A percentile compares a stretch with the other conserved stretches of the same genome.
These are phyloP conservation scores for Mionectes olivaceus DNA, from an alignment of 2,797 vertebrate species.

Conservation along the genomic window DNA sequence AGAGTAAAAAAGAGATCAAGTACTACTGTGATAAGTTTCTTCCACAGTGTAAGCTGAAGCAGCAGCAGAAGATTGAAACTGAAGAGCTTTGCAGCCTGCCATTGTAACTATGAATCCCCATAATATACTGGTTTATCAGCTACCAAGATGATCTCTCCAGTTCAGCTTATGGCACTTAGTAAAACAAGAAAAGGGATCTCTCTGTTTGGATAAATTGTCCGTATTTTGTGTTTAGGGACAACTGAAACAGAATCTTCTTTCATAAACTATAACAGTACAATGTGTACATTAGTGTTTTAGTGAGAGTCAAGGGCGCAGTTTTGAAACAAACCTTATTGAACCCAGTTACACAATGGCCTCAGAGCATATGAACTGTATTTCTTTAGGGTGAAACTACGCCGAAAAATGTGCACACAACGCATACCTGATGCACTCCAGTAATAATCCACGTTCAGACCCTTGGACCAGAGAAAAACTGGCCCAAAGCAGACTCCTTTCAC, in stretches of 20 bases:
- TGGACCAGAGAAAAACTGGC: neutral
- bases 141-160: neutral
- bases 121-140: neutral
- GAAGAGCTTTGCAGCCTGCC: neutral
- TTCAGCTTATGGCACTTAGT: neutral
- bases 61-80: neutral
- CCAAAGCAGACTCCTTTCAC: neutral
- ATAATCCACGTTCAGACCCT: neutral
- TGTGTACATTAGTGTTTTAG: neutral
- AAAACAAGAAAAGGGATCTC: neutral
- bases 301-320: conserved; percentile 6
- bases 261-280: neutral
- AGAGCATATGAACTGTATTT: neutral
- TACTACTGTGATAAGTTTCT: neutral
- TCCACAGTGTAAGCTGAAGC: neutral
- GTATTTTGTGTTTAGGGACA: neutral
- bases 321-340: conserved; percentile 4
- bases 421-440: neutral
- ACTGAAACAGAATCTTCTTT: neutral
- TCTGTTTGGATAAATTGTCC: neutral
- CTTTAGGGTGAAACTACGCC: conserved; percentile 22
- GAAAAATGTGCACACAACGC: neutral
- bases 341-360: neutral
- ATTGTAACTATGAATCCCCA: neutral
- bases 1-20: neutral